Base-by-base conservation (phyloP, 1,140 invertebrate species). In the Contarinia nasturtii region DNA sequence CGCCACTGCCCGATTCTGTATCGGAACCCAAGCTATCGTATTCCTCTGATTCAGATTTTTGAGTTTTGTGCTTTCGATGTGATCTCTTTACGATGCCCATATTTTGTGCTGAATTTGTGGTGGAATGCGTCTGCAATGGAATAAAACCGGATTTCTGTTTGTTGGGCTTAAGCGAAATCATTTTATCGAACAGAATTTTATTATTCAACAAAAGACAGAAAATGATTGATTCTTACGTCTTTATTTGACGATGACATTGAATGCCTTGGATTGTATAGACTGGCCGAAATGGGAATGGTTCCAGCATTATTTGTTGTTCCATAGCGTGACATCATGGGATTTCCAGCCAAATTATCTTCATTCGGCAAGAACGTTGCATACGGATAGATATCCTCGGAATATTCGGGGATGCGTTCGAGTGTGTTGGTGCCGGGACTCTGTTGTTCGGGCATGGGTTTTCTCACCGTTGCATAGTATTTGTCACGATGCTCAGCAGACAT, bases 351-450 rank as follows among this genome's bases (percentile, higher is more conserved):
- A 48, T 70, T 71, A 57, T 72, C 68, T 57, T 72, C 69, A 56
- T 72, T 69, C 48, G 71, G 67, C 52, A 75, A 66, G 59, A 75
- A 75, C 48, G 72, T 75, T 45, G 73, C 74, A 58, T 76, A 76
- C 20, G 74, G 73, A 61, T 75, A 75, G 57, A 75, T 74, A 53
- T 75, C 74, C 61, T 76, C 73, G 36, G 71, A 71, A 62, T 71
- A 74, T 57, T 74, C 71, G 52, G 72, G 71, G 55, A 73, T 72
- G 46, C 70, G 63, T 56, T 74, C 71, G 53, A 70, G 58, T 45
- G 62, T 65, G 56, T 62, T 65, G 51, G 68, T 62, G 46, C 57
- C 54, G 14, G 69, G 67, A 21, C 69, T 71, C 51, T 69, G 68
- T 47, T 68, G 67, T n/a, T n/a, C n/a, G 41, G 65, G 65, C 8